Percentiles rank a stretch among this genome's conserved stretches.
Conservation (phyloP, 2,888 invertebrate genomes). For the Andricus curvator region DNA sequence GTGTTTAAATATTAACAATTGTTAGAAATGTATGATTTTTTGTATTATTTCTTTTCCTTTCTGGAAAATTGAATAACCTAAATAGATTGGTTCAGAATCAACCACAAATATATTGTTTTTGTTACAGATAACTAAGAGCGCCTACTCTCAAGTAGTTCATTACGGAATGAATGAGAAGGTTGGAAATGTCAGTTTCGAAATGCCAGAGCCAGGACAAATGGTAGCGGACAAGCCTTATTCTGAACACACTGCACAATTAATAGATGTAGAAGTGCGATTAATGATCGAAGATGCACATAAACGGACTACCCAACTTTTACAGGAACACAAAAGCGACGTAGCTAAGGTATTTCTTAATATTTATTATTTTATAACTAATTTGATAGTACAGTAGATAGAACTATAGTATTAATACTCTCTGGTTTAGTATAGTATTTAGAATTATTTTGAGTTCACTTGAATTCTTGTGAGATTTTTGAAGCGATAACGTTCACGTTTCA, state of each 20-base stretch:
- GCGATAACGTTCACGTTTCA: too few species aligned
- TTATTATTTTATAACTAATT: neutral
- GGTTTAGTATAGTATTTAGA: too few species aligned
- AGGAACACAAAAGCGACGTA: constrained; percentile 91
- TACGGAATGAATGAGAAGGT: constrained; percentile 99
- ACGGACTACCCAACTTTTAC: constrained; percentile 88
- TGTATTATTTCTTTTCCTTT: too few species aligned
- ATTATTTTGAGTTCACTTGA: too few species aligned
- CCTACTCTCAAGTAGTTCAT: constrained; percentile 98
- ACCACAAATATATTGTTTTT: constrained; percentile 3
- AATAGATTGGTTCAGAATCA: too few species aligned
- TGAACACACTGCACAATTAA: constrained; percentile 97
- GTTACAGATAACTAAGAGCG: constrained; percentile 88
- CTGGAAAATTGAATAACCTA: too few species aligned
- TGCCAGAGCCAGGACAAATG: constrained; percentile 96
- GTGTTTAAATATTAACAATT: too few species aligned
- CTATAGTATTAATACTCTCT: too few species aligned
- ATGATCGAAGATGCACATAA: constrained; percentile 90
- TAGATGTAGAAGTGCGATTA: constrained; percentile 93
- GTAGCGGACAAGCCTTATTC: constrained; percentile 98
- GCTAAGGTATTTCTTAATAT: constrained; percentile 82
- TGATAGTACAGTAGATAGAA: too few species aligned
- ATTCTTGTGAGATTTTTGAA: too few species aligned
- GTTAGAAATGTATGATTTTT: too few species aligned
- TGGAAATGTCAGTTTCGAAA: constrained; percentile 97